Percentiles rank a stretch among this genome's conserved stretches.
phyloP scores from a whole-genome alignment of 2,888 invertebrate genomes.

The Ryuthela nishihirai region DNA sequence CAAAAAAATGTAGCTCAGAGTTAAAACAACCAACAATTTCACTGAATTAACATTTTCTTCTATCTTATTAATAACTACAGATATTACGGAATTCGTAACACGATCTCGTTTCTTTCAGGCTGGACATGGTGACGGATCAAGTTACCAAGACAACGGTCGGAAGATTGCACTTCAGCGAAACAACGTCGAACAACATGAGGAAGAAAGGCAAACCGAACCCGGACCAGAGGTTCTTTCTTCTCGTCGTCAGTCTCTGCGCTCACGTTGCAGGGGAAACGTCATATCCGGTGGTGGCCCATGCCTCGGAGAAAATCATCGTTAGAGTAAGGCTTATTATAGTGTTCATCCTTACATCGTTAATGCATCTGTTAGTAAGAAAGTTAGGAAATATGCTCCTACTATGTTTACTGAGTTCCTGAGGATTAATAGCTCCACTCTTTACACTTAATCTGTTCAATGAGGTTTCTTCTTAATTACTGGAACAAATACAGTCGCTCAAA shows the following conservation, averaged over 20 bases:
- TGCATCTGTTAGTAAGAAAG: background rate
- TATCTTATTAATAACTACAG: too few relatives aligned
- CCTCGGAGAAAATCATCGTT: slow-evolving; percentile 95
- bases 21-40: too few relatives aligned
- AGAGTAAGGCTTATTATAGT: slow-evolving; percentile 62
- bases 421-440: too few relatives aligned
- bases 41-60: too few relatives aligned
- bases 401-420: too few relatives aligned
- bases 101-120: too few relatives aligned
- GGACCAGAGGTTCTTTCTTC: slow-evolving; percentile 94
- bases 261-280: slow-evolving; percentile 70
- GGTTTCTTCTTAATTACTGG: too few relatives aligned
- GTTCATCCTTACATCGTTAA: too few relatives aligned
- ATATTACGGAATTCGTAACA: too few relatives aligned
- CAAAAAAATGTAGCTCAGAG: too few relatives aligned
- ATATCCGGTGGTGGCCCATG: slow-evolving; percentile 77
- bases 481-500: too few relatives aligned
- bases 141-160: slow-evolving; percentile 94
- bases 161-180: slow-evolving; percentile 95
- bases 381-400: background rate
- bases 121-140: slow-evolving; percentile 79
- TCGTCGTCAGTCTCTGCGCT: slow-evolving; percentile 89
- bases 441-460: too few relatives aligned
- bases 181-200: slow-evolving; percentile 97
- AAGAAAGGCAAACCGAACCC: slow-evolving; percentile 99